These are phyloP conservation scores for Rhopalosiphum padi DNA, from an alignment of 1,140 invertebrate genomes.

Conservation along the genomic window DNA sequence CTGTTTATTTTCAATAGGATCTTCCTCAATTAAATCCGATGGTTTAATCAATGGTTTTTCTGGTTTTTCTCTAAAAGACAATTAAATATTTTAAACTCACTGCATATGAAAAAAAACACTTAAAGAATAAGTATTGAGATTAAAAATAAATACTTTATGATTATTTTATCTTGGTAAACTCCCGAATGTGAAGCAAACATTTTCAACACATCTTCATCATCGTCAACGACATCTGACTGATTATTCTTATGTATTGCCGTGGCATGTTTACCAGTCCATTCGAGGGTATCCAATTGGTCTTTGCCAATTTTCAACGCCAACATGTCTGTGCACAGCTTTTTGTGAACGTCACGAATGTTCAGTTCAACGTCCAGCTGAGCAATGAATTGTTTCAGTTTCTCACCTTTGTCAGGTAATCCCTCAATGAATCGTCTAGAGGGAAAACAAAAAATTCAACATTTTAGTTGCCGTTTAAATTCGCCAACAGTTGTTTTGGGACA, in stretches of 20 bases:
- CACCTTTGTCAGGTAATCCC: slow-evolving; percentile 74
- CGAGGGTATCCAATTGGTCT: slow-evolving; percentile 69
- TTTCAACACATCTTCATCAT: slow-evolving; percentile 68
- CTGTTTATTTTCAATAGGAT: neutral
- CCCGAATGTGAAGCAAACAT: slow-evolving; percentile 69
- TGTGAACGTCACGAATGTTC: slow-evolving; percentile 67
- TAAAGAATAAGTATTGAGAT: no score
- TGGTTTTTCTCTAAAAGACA: slow-evolving; percentile 64
- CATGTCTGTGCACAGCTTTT: slow-evolving; percentile 69
- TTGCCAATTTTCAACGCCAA: slow-evolving; percentile 70
- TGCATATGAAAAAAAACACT: neutral
- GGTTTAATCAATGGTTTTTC: slow-evolving; percentile 69
- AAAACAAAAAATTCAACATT: neutral
- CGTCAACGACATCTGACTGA: slow-evolving; percentile 59
- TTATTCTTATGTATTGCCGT: slow-evolving; percentile 51
- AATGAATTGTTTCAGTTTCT: slow-evolving; percentile 69
- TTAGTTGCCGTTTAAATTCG: neutral
- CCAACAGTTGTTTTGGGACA: neutral
- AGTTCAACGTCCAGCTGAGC: slow-evolving; percentile 69
- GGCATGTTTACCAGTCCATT: slow-evolving; percentile 71
- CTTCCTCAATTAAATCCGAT: slow-evolving; percentile 68
- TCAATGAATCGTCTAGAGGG: slow-evolving; percentile 64
- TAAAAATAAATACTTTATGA: slow-evolving; percentile 59
- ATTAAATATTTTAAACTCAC: no score
- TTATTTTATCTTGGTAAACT: slow-evolving; percentile 59